Conservation (phyloP, 2,113 vertebrate genomes). For the Semnopithecus entellus region DNA sequence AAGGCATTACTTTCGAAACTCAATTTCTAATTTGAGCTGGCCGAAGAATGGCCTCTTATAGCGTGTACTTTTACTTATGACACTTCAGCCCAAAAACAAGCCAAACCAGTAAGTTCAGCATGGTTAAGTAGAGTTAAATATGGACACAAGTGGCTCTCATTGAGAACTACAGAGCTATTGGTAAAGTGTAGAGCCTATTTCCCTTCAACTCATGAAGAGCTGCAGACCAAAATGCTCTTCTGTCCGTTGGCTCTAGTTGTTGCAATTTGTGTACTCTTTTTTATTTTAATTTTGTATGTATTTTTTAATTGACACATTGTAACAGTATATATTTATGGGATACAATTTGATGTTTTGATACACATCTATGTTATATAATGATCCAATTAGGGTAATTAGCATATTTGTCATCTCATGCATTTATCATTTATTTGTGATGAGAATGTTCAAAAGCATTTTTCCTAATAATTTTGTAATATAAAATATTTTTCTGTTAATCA, state of each 20-base stretch:
- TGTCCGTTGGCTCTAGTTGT: not conserved
- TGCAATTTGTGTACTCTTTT: not conserved
- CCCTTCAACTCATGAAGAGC: rapidly evolving
- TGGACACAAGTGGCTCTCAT: rapidly evolving
- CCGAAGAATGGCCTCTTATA: not conserved
- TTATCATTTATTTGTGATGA: not conserved
- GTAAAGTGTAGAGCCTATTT: rapidly evolving
- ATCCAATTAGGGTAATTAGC: not conserved
- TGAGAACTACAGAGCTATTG: not conserved
- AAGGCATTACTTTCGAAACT: not conserved
- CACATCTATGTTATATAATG: not conserved
- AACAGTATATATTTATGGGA: not conserved
- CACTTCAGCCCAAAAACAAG: not conserved
- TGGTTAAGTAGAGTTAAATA: not conserved
- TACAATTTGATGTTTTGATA: not conserved
- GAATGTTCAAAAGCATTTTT: not conserved
- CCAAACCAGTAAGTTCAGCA: not conserved
- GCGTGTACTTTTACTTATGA: rapidly evolving
- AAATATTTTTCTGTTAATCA: not conserved
- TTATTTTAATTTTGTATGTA: not conserved
- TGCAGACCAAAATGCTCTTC: not conserved
- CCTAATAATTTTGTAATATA: not conserved
- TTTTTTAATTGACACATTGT: not conserved
- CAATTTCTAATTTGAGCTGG: not conserved
- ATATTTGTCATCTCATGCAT: not conserved